A percentile compares a stretch with the other conserved stretches of the same genome.
Evolutionary conservation across 2,888 invertebrate species (phyloP).

Genomic region (Drymonia ruficornis): DNA sequence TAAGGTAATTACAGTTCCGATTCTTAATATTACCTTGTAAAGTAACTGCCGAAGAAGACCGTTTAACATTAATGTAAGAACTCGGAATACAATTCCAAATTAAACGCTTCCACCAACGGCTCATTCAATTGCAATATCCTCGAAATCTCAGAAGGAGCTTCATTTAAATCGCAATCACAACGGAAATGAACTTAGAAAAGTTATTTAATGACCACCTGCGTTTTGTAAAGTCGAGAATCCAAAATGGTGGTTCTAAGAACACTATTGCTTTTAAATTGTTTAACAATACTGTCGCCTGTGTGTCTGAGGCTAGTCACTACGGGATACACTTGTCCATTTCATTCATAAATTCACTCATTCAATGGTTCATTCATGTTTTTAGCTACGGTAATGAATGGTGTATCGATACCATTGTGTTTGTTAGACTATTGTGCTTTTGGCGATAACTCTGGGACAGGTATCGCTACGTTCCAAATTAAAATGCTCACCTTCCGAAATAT

Average conservation of each 20-base stretch:
- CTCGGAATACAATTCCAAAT: not conserved
- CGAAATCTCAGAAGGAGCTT: constrained; percentile 24
- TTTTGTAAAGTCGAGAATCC: constrained; percentile 27
- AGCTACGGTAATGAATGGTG: constrained; percentile 65
- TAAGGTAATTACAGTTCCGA: too few relatives aligned
- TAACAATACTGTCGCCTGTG: constrained; percentile 60
- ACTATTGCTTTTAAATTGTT: constrained; percentile 55
- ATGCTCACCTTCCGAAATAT: not conserved
- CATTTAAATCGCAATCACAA: constrained; percentile 47
- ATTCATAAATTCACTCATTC: constrained; percentile 57
- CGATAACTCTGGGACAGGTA: constrained; percentile 54
- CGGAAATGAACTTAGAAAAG: constrained; percentile 75
- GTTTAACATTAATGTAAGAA: not conserved
- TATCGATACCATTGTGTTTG: constrained; percentile 52
- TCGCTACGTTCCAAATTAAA: constrained; percentile 27
- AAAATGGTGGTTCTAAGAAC: constrained; percentile 52
- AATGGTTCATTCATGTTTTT: constrained; percentile 67
- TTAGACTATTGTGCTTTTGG: constrained; percentile 39
- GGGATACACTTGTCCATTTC: constrained; percentile 60
- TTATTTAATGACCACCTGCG: constrained; percentile 75
- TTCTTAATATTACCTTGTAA: too few relatives aligned
- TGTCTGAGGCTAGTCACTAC: constrained; percentile 58
- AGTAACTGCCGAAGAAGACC: too few relatives aligned
- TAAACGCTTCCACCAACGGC: not conserved
- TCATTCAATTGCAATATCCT: constrained; percentile 18